Evolutionary conservation across 92 coral and sea anemone species (phyloP).

Genomic region (Isaurus tuberculatus): DNA sequence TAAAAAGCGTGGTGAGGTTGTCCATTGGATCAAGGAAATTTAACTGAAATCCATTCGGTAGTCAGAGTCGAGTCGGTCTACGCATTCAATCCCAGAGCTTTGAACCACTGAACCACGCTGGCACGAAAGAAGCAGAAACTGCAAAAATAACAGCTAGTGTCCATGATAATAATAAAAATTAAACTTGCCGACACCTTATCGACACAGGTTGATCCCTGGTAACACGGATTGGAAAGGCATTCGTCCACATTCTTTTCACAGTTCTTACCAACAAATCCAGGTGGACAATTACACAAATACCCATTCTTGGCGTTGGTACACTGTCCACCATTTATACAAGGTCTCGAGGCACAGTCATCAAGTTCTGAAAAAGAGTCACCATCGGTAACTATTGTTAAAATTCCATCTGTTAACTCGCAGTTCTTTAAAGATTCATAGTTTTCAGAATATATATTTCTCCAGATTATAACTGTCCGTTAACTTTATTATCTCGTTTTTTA

Average conservation of each 20-base stretch:
- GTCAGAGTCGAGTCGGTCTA: too few species aligned
- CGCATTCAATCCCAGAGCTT: too few species aligned
- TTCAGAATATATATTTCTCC: too few species aligned
- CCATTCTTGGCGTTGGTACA: constrained; percentile 85
- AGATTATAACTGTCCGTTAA: too few species aligned
- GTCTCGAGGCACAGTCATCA: constrained; percentile 78
- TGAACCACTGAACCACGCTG: too few species aligned
- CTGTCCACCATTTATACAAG: constrained; percentile 71
- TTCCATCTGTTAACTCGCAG: too few species aligned
- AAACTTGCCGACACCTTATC: constrained; percentile 61
- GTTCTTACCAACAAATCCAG: constrained; percentile 71
- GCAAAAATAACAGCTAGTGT: neutral
- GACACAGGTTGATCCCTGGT: constrained; percentile 77
- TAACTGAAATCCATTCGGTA: too few species aligned
- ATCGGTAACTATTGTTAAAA: neutral
- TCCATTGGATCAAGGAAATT: too few species aligned
- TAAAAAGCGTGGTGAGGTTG: too few species aligned
- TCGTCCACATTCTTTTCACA: constrained; percentile 78
- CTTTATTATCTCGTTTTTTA: too few species aligned
- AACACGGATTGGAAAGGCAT: constrained; percentile 88
- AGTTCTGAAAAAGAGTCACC: constrained; percentile 59
- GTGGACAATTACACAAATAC: constrained; percentile 73
- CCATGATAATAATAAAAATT: neutral
- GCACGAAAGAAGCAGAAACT: too few species aligned
- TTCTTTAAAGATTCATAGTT: too few species aligned